These are phyloP conservation scores for Diprion similis DNA, from an alignment of 1,140 invertebrate species.

Conservation along the genomic window DNA sequence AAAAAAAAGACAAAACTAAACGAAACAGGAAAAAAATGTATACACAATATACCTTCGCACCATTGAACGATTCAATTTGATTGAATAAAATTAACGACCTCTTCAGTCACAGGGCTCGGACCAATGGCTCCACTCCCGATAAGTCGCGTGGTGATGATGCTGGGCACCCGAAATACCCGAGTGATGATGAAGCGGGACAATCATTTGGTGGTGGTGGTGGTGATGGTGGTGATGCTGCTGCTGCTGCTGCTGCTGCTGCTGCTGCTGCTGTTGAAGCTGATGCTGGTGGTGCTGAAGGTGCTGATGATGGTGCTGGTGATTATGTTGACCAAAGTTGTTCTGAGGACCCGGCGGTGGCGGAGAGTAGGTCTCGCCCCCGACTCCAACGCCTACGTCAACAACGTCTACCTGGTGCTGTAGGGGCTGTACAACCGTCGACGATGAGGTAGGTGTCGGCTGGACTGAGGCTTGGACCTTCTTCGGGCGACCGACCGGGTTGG, in stretches of 20 bases:
- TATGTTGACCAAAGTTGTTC: conserved; percentile 48
- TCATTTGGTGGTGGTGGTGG: conserved; percentile 45
- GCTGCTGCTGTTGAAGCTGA: background rate
- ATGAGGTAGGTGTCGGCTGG: conserved; percentile 43
- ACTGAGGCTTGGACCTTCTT: conserved; percentile 57
- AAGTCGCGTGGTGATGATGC: conserved; percentile 41
- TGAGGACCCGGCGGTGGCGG: conserved; percentile 61
- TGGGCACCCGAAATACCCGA: conserved; percentile 43
- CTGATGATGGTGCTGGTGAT: conserved; percentile 40
- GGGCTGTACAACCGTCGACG: conserved; percentile 31
- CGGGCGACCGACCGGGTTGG: conserved; percentile 65
- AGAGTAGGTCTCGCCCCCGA: conserved; percentile 56
- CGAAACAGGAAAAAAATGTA: background rate
- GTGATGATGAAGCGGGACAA: conserved; percentile 37
- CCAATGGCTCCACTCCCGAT: conserved; percentile 57
- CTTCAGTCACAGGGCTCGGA: conserved; percentile 54
- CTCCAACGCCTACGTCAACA: conserved; percentile 53
- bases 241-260: background rate
- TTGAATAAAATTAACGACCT: background rate
- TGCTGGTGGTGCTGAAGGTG: background rate
- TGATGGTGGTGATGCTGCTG: conserved; percentile 28
- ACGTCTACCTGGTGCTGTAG: conserved; percentile 45
- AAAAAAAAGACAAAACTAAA: background rate
- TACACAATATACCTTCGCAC: background rate
- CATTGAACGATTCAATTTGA: background rate